Evolutionary conservation across 2,113 vertebrate genomes (phyloP).

Genomic region (Penelope pileata): DNA sequence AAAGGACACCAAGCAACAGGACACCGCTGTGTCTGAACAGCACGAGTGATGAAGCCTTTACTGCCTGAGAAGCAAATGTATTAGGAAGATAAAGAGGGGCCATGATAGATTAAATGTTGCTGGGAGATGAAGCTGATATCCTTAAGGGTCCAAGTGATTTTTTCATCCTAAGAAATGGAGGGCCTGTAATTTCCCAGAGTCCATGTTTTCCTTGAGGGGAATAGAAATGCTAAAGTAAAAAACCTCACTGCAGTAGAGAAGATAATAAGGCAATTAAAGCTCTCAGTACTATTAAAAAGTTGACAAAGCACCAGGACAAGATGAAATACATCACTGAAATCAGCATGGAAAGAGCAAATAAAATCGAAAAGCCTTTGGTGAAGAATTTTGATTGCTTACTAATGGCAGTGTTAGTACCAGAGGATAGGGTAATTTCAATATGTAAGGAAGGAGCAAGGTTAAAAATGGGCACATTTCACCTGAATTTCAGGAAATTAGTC

Average conservation of each 20-base stretch:
- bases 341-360: slow-evolving; percentile 54
- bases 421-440: slow-evolving; percentile 63
- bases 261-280: slow-evolving; percentile 74
- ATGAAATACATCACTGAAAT: slow-evolving; percentile 68
- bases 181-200: slow-evolving; percentile 24
- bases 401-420: slow-evolving; percentile 61
- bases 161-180: slow-evolving; percentile 37
- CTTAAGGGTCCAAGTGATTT: slow-evolving; percentile 47
- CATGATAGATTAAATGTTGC: slow-evolving; percentile 42
- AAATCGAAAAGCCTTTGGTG: slow-evolving; percentile 71
- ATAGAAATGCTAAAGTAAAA: slow-evolving; percentile 56
- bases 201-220: slow-evolving; percentile 59
- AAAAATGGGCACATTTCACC: slow-evolving; percentile 63
- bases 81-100: slow-evolving; percentile 52
- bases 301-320: slow-evolving; percentile 61
- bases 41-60: slow-evolving; percentile 16
- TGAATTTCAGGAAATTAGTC: slow-evolving; percentile 69
- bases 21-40: background rate
- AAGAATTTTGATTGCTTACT: slow-evolving; percentile 74
- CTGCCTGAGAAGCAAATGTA: slow-evolving; percentile 41
- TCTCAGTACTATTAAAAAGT: slow-evolving; percentile 70
- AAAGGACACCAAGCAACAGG: background rate
- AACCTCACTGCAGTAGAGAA: slow-evolving; percentile 30
- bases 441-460: slow-evolving; percentile 49
- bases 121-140: slow-evolving; percentile 51